Base-by-base conservation (phyloP, 2,797 vertebrate genomes). In the Alcedo atthis region DNA sequence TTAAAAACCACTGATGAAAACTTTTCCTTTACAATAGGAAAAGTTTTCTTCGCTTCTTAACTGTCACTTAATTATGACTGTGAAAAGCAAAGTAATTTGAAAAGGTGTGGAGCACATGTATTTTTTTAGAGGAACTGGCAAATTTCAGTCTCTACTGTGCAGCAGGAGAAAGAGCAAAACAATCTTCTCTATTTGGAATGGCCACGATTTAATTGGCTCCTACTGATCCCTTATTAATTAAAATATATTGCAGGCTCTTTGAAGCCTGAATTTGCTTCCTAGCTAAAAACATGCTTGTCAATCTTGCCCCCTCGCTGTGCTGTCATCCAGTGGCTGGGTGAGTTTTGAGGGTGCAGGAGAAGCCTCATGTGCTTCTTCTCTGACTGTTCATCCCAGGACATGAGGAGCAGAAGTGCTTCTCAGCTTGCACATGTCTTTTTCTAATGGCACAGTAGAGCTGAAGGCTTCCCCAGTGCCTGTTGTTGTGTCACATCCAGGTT, bases 161-260 rank as follows among this genome's bases (percentile, higher is more conserved):
- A 89, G 49, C 10, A 73, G 68, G 63, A 53, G 92, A 85, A 93
- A 88, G 57, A 80, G 78, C 79, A 96, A 85, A 85, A 46, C 45
- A 74, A 70, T 80, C 46, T 57, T 61, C 33, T 80, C 37, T 73
- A 4, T 90, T 94, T 86, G 71, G 57, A 93, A 86, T 40, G 22
- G 19, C 19, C 57, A 67, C 42, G 68, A 81, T 74, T 90, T 96
- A 95, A 92, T 93, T 90, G 83, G 71, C 61, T 96, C 68, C 88
- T 80, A 88, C 75, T 91, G 94, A 89, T 90, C 40, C 61, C 61
- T 90, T 87, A 93, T 84, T 92, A 93, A 91, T 93, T 95, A 86
- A 92, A 95, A 93, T 86, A 86, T 79, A 74, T 57, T 82, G 70
- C 53, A 85, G 62, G 40, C 45, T 93, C 63, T 93, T 92, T 94